phyloP scores from a whole-genome alignment of 2,113 vertebrate species.

The Pristiophorus japonicus region DNA sequence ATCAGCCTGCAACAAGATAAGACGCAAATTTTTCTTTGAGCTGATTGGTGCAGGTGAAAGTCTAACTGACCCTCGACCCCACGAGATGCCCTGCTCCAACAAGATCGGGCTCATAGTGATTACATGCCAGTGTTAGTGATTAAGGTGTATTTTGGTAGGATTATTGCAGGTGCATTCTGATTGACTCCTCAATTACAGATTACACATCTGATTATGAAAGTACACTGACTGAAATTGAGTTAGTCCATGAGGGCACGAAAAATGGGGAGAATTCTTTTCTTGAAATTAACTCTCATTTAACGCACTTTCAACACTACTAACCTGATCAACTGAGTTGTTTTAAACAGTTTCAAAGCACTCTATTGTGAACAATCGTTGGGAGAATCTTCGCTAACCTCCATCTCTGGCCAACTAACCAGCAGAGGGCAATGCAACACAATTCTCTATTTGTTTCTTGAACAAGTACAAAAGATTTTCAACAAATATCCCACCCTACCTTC shows the following conservation, averaged over 20 bases:
- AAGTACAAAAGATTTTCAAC: background rate
- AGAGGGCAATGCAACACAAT: conserved; percentile 25
- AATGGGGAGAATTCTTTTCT: background rate
- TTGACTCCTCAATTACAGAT: background rate
- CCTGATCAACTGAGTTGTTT: background rate
- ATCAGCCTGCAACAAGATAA: too few species aligned
- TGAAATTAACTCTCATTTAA: background rate
- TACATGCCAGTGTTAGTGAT: background rate
- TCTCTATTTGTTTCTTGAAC: background rate
- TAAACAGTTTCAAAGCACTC: background rate
- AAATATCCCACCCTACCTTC: background rate
- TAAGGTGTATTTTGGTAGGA: background rate
- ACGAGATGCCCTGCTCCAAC: too few species aligned
- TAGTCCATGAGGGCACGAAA: background rate
- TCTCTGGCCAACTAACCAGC: background rate
- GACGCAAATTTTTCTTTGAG: too few species aligned
- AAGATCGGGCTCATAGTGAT: too few species aligned
- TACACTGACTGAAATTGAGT: too few species aligned
- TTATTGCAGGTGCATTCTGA: background rate
- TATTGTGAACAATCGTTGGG: background rate
- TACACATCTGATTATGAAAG: background rate
- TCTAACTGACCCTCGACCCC: too few species aligned
- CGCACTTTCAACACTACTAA: background rate
- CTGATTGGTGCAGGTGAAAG: too few species aligned
- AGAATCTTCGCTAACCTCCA: background rate